Evolutionary conservation across 2,888 invertebrate species (phyloP).

Genomic region (Conchocele bisecta): DNA sequence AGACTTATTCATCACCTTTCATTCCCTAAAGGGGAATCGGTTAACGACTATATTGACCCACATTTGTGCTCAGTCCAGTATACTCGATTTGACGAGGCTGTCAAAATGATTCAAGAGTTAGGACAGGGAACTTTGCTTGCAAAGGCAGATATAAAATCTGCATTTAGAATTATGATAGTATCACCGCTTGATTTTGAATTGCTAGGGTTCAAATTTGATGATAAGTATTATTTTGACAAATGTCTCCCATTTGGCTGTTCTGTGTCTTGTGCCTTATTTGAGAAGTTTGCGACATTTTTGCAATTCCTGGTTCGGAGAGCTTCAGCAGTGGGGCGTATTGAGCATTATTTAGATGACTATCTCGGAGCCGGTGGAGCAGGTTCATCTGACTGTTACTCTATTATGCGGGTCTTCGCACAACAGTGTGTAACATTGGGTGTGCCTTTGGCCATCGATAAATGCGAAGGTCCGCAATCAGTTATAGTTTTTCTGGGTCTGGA

Average conservation of each 20-base stretch:
- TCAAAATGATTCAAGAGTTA: neutral
- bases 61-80: constrained; percentile 21
- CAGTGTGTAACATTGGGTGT: too few relatives aligned
- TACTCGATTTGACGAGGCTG: constrained; percentile 28
- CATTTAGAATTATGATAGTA: constrained; percentile 34
- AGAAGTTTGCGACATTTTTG: constrained; percentile 30
- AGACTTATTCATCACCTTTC: constrained; percentile 35
- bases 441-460: too few relatives aligned
- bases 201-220: constrained; percentile 30
- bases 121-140: constrained; percentile 6
- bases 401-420: too few relatives aligned
- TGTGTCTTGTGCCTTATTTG: constrained; percentile 18
- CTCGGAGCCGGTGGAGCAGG: too few relatives aligned
- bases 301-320: constrained; percentile 8
- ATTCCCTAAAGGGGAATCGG: constrained; percentile 25
- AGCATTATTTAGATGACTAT: constrained; percentile 37
- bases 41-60: constrained; percentile 29
- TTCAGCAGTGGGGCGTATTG: neutral
- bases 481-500: too few relatives aligned
- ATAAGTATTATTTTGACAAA: constrained; percentile 28
- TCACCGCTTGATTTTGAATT: constrained; percentile 31
- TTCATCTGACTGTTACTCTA: too few relatives aligned
- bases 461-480: too few relatives aligned
- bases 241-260: constrained; percentile 39
- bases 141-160: constrained; percentile 32